Evolutionary conservation across 92 coral and sea anemone species (phyloP), one percentile per base, ranked within the genome.

Genomic region (Isaurus tuberculatus): DNA sequence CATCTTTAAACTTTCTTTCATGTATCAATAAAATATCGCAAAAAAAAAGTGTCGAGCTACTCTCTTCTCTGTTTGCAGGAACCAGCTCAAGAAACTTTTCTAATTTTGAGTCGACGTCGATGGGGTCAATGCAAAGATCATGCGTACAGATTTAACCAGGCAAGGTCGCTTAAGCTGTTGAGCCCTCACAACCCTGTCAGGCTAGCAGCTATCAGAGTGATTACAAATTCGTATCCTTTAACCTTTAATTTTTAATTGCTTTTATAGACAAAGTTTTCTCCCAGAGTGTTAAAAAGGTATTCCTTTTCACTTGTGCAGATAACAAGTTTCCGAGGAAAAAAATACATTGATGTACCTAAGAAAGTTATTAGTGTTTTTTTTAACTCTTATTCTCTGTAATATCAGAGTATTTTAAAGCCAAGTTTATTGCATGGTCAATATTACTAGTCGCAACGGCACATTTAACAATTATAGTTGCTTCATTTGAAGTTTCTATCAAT

Each of bases 71-170:
- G 29, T 73, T 28, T 48, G 26, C 29, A 73, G 80, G 80, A 73
- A 33, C 80, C 80, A 44, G 65, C 43, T 26, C 11, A 73, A 7
- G 44, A 49, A 5, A 73, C 80, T 26, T 73, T 73, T 30, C 20
- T 73, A 27, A 29, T 73, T 26, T 53, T 73, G 80, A 51, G 80
- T 7, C 80, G 80, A 15, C 65, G 80, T 13, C 46, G 80, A 44
- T 73, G n/a, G 65, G 80, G 80, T 57, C 64, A 73, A 65, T 26
- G 43, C 64, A 5, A 9, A 13, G 80, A 73, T 26, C 80, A 73
- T 9, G 80, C 28, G 25, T 49, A 73, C 64, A 73, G 80, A 33
- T 73, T 73, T 29, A 73, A 27, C 37, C 55, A 48, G 43, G 80
- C 65, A 16, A 73, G 3, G 80, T 73, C 80, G 20, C 27, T 73